phyloP scores from a whole-genome alignment of 2,888 invertebrate species.

The Odontothrips loti region DNA sequence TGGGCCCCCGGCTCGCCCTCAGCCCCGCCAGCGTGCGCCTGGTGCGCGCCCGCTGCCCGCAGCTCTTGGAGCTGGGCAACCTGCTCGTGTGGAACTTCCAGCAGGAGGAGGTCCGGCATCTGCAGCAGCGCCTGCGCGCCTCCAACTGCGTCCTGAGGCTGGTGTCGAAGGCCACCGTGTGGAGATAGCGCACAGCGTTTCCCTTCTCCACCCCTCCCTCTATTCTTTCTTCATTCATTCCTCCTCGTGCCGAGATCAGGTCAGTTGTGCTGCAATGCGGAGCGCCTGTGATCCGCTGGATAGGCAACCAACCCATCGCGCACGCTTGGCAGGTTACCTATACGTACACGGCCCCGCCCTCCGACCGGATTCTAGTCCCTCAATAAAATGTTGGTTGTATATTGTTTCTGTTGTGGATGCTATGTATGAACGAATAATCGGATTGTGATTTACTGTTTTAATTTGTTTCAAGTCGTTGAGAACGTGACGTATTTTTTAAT shows the following conservation, averaged over 20 bases:
- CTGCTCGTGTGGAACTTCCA: constrained; percentile 9
- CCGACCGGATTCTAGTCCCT: not conserved
- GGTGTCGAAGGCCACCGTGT: constrained; percentile 7
- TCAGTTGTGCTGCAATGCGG: not conserved
- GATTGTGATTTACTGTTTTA: too few relatives aligned
- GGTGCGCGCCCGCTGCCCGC: constrained; percentile 3
- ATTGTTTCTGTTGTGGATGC: too few relatives aligned
- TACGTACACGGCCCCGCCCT: not conserved
- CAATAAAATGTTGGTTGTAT: too few relatives aligned
- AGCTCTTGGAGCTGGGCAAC: not conserved
- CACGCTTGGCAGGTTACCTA: not conserved
- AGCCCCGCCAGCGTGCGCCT: not conserved
- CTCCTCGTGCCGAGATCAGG: too few relatives aligned
- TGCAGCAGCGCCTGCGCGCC: constrained; percentile 8
- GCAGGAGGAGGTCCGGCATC: constrained; percentile 9
- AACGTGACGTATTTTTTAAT: too few relatives aligned
- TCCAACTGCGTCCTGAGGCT: not conserved
- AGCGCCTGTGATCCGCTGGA: not conserved
- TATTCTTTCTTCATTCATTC: too few relatives aligned
- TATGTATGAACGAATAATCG: too few relatives aligned
- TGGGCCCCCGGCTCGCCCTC: not conserved
- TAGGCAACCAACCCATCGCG: not conserved
- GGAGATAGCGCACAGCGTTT: not conserved
- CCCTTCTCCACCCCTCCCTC: not conserved
- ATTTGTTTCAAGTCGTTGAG: too few relatives aligned